Base-by-base conservation (phyloP, 2,797 vertebrate species). In the Lithobates pipiens region DNA sequence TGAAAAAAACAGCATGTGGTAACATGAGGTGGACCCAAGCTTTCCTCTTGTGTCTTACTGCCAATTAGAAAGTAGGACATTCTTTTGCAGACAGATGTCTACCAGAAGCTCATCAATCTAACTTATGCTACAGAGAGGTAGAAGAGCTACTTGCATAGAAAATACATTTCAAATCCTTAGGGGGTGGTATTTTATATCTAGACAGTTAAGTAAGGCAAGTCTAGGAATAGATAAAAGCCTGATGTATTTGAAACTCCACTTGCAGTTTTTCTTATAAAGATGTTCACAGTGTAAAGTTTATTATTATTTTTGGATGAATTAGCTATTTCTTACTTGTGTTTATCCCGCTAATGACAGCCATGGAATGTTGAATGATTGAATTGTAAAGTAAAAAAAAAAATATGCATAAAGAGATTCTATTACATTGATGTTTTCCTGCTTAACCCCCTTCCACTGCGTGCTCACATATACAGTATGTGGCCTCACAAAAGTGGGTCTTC, bases 101-200 rank as follows among this genome's bases (percentile, higher is more conserved):
- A 73, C 13, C 32, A 63, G 63, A 69, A 76, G 61, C 73, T 76
- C 80, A 82, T 82, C 80, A 83, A 65, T 83, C 79, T 76, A 75
- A 46, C 73, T 65, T 34, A 68, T 54, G 11, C 63, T 63, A 36
- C 42, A 50, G 27, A n/a, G 72, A 76, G 72, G 63, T 36, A 25
- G 61, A 83, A 74, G n/a, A 61, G 46, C 50, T 81, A 63, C 77
- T 10, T 70, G 80, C 65, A 69, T 29, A 2, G 27, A 65, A n/a
- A 73, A 57, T 18, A 63, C 36, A 61, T 34, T 32, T 54, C 5
- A 15, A 70, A 70, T 76, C 74, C 73, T 77, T 29, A 2, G 73
- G 68, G 81, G 46, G 11, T 75, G 77, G 73, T 44, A 32, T 69
- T 83, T 27, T 76, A 74, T 69, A 83, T 83, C 32, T 34, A 76